Base-by-base conservation (phyloP, 2,888 invertebrate species). In the Drosophila parthenogenetica region DNA sequence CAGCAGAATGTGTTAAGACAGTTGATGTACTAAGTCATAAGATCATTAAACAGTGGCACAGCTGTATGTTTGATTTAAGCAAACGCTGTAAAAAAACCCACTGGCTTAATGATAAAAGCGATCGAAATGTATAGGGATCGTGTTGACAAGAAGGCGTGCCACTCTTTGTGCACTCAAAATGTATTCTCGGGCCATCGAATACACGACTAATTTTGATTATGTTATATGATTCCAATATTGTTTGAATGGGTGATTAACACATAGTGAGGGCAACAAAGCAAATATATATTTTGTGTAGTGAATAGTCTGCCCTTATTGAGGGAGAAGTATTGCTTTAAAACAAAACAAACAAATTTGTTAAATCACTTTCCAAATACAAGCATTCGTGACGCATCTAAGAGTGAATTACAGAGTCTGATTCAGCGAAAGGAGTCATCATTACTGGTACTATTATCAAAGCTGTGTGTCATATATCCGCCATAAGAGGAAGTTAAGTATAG, bases 181-280 rank as follows among this genome's bases (percentile, higher is more conserved):
- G 81, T 67, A 80, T 89, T 89, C 66, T 73, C 73, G 67, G 42
- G 50, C 74, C 11, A 19, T 37, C 42, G 17, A 42, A 67, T 43
- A 57, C 45, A 57, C 53, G 62, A 60, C 16, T 10, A 7, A 32
- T 10, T 69, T 55, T 42, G 42, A 76, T 57, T 72, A 54, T 81
- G 83, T 81, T 81, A 74, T 69, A 69, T 78, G 86, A 76, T 57
- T 64, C 51, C 49, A 63, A 67, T 87, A 81, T 40, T 77, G 65
- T 81, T 81, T 81, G 72, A 68, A 85, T 73, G 74, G 73, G 55
- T 85, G 77, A 87, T 85, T 89, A 85, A 79, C 85, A 89, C 87
- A 81, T 77, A 73, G 71, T 22, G 66, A 72, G 64, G 70, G 64
- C 63, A 45, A 62, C 48, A 54, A 62, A 51, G 54, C 35, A 68